Evolutionary conservation across 2,797 vertebrate genomes (phyloP).

Genomic region (Karalla daura): DNA sequence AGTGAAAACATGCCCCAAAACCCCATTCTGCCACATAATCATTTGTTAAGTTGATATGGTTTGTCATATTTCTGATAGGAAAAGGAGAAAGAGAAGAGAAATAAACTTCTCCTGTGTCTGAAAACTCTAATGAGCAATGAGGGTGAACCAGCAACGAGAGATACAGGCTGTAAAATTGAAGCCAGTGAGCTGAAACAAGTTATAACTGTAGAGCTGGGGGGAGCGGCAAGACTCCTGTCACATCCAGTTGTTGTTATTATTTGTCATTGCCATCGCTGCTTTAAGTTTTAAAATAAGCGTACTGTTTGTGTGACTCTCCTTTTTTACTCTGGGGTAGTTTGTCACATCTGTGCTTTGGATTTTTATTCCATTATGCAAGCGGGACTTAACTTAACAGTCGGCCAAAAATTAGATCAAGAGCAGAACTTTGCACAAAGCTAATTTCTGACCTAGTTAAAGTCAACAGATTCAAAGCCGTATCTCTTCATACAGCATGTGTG

Average conservation of each 20-base stretch:
- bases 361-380: not conserved
- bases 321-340: not conserved
- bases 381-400: not conserved
- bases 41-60: not conserved
- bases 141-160: not conserved
- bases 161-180: not conserved
- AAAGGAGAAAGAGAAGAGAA: too few species aligned
- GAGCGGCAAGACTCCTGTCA: not conserved
- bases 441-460: too few species aligned
- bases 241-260: not conserved
- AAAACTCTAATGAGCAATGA: not conserved
- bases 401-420: not conserved
- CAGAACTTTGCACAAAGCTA: not conserved
- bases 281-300: not conserved
- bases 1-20: not conserved
- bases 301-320: not conserved
- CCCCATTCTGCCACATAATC: not conserved
- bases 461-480: not conserved
- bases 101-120: not conserved
- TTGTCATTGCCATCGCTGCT: not conserved
- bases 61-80: not conserved
- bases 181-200: too few species aligned
- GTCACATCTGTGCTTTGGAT: not conserved
- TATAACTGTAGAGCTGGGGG: not conserved
- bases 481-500: not conserved